A percentile compares a stretch with the other conserved stretches of the same genome.
Evolutionary conservation across 1,140 invertebrate species (phyloP).

Genomic region (Lordiphosa stackelbergi): DNA sequence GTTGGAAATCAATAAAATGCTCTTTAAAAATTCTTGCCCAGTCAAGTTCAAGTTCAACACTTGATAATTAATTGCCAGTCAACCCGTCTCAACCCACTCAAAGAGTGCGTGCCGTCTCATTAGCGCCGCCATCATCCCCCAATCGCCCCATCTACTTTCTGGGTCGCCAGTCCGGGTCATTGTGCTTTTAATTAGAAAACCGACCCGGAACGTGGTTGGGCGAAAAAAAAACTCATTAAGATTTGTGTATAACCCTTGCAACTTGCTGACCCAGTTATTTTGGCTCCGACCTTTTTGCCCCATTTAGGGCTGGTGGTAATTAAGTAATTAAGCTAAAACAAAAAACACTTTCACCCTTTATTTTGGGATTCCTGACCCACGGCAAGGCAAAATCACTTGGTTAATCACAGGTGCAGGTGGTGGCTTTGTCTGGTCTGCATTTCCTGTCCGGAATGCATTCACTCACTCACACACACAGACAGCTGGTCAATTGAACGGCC

Average conservation of each 20-base stretch:
- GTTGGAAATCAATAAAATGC: constrained; percentile 50
- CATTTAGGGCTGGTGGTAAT: constrained; percentile 37
- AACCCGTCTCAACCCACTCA: not conserved
- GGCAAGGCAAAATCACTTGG: constrained; percentile 42
- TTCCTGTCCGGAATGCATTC: constrained; percentile 67
- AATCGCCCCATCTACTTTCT: not conserved
- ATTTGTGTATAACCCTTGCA: constrained; percentile 50
- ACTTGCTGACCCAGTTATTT: constrained; percentile 58
- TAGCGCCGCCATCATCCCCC: constrained; percentile 18
- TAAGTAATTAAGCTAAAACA: constrained; percentile 63
- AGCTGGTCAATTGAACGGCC: constrained; percentile 38
- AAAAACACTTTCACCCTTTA: constrained; percentile 60
- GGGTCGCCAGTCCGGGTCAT: constrained; percentile 49
- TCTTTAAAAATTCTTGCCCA: constrained; percentile 32
- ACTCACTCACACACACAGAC: constrained; percentile 26
- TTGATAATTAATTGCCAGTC: constrained; percentile 65
- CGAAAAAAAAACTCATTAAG: constrained; percentile 70
- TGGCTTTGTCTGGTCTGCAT: constrained; percentile 24
- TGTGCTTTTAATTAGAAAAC: constrained; percentile 71
- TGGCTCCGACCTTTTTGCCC: constrained; percentile 27
- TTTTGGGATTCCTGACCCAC: constrained; percentile 51
- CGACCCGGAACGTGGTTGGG: constrained; percentile 8
- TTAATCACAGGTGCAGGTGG: constrained; percentile 34
- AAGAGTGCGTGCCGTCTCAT: constrained; percentile 56
- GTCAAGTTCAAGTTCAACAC: constrained; percentile 71